Evolutionary conservation across 1,140 invertebrate genomes (phyloP).

Genomic region (Kradibia gibbosae): DNA sequence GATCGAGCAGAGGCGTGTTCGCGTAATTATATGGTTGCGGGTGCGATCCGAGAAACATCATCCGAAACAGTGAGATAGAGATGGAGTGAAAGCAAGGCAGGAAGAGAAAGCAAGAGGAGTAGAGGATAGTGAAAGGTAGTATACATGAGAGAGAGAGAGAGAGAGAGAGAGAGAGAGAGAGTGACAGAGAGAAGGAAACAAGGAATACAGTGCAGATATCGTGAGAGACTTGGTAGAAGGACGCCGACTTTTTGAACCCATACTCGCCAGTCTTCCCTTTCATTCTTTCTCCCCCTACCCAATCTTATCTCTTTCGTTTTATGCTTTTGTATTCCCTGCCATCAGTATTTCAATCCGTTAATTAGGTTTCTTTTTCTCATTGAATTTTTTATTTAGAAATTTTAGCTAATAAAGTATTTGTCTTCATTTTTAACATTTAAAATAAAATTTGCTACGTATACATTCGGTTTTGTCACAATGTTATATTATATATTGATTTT

Average conservation of each 20-base stretch:
- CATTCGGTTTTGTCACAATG: too few relatives aligned
- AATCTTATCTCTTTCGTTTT: slow-evolving; percentile 19
- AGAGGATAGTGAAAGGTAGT: background rate
- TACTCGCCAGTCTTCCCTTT: slow-evolving; percentile 4
- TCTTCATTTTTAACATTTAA: background rate
- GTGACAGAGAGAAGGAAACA: slow-evolving; percentile 6
- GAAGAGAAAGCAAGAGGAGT: slow-evolving; percentile 14
- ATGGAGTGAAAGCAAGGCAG: background rate
- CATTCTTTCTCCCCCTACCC: background rate
- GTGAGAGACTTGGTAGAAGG: background rate
- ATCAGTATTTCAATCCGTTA: slow-evolving; percentile 4
- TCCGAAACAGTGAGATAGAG: slow-evolving; percentile 6
- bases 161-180: slow-evolving; percentile 33
- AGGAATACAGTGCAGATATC: background rate
- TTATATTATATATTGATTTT: too few relatives aligned
- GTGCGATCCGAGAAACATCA: slow-evolving; percentile 53
- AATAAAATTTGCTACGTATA: too few relatives aligned
- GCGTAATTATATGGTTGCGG: slow-evolving; percentile 57
- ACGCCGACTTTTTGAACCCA: slow-evolving; percentile 34
- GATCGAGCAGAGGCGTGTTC: slow-evolving; percentile 47
- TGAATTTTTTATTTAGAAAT: background rate
- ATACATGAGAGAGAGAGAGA: background rate
- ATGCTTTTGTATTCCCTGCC: slow-evolving; percentile 8
- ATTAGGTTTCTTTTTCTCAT: slow-evolving; percentile 18
- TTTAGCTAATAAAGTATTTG: background rate